Evolutionary conservation across 1,140 invertebrate genomes (phyloP).

Genomic region (Drosophila auraria): DNA sequence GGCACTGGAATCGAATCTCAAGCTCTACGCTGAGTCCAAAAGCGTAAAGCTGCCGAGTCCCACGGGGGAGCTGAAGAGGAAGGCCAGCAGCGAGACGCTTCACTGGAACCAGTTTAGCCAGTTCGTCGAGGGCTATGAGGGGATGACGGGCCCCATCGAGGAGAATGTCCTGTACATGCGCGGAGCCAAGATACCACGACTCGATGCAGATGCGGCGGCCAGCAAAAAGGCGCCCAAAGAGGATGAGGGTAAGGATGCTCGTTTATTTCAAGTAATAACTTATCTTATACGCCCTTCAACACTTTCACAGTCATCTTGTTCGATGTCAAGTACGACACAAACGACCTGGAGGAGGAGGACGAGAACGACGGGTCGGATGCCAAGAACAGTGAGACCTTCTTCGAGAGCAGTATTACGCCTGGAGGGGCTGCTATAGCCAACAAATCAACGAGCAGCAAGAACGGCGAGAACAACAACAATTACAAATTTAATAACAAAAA

Average conservation of each 20-base stretch:
- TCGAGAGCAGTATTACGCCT: constrained; percentile 72
- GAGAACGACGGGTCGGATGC: constrained; percentile 76
- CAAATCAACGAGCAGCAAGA: constrained; percentile 9
- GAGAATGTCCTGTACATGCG: constrained; percentile 76
- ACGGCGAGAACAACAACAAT: constrained; percentile 68
- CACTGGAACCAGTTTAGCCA: constrained; percentile 76
- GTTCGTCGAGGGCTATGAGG: constrained; percentile 70
- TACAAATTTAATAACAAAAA: constrained; percentile 77
- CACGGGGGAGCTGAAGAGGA: constrained; percentile 63
- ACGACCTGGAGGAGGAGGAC: constrained; percentile 70
- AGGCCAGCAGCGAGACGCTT: constrained; percentile 63
- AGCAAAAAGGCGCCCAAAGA: constrained; percentile 58
- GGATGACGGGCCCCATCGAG: constrained; percentile 60
- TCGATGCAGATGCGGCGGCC: constrained; percentile 44
- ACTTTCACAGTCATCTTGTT: constrained; percentile 60
- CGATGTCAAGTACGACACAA: constrained; percentile 73
- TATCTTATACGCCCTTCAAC: not conserved
- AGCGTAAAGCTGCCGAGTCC: constrained; percentile 46
- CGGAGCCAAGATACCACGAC: constrained; percentile 63
- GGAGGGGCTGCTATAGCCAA: constrained; percentile 13
- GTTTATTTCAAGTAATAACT: accelerated
- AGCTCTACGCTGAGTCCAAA: constrained; percentile 57
- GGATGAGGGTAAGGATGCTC: constrained; percentile 48
- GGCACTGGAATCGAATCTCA: constrained; percentile 64
- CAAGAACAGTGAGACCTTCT: constrained; percentile 75